Evolutionary conservation across 2,113 vertebrate genomes (phyloP), one percentile per base, ranked within the genome.

Genomic region (Bos indicus): DNA sequence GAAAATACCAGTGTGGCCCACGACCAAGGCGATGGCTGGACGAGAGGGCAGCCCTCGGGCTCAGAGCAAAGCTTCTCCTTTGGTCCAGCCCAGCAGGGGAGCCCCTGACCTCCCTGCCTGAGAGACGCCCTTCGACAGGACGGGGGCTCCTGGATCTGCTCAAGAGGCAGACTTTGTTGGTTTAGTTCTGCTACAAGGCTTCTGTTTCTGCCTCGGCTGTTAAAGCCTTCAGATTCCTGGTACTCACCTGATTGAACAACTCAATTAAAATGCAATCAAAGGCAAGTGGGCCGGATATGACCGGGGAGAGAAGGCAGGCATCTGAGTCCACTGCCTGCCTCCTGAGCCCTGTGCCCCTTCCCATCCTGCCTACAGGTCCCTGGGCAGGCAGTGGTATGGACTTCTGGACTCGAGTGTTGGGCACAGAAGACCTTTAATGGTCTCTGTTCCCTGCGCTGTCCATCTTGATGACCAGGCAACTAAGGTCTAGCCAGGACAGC

Each of bases 261-360:
- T 97, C 93, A 78, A 98, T 97, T 97, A 98, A 98, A 96, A 83
- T 77, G 92, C 89, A 98, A 90, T 97, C 97, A 98, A 97, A 98
- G 81, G 88, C 74, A 97, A 98, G 96, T 93, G 95, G 80, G 95
- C 96, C 26, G 1, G 93, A 95, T 71, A 60, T 85, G 82, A 86
- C 86, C 26, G 0, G 62, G 88, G 82, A 95, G 59, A 80, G 54
- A 52, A 96, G 67, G 62, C 62, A 81, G 74, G 62, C 51, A 6
- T 67, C 85, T 54, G 88, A 71, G 90, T 43, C 67, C 21, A 51
- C 36, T 2, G 62, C 57, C 40, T 90, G 51, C 23, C 52, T 94
- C 40, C 67, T 40, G 95, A 96, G 51, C 59, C 30, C 52, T 11
- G 62, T 85, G 48, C 5, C 62, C 60, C 74, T 97, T 86, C 62